Conservation (phyloP, 2,888 invertebrate genomes). For the Calameuta filiformis region DNA sequence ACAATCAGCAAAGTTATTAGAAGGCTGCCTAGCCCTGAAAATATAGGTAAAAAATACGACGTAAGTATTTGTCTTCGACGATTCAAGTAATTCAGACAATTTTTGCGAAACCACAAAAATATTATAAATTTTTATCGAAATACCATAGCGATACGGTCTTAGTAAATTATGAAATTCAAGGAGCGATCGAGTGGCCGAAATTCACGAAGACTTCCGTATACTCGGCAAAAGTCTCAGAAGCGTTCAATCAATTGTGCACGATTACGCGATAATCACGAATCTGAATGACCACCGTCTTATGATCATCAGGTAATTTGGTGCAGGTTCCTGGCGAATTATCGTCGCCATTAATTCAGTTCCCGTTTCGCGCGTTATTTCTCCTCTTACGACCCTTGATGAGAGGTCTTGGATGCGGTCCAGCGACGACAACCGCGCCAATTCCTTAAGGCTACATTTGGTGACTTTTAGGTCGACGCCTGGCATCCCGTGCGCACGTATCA, state of each 20-base stretch:
- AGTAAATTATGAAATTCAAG: neutral
- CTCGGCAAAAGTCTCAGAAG: neutral
- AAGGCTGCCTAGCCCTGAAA: constrained; percentile 59
- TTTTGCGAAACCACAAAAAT: no score
- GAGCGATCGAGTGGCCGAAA: neutral
- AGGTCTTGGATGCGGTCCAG: constrained; percentile 43
- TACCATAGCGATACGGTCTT: neutral
- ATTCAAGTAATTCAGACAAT: no score
- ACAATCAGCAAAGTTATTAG: constrained; percentile 53
- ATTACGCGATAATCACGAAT: constrained; percentile 34
- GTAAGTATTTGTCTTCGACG: neutral
- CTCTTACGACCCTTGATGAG: constrained; percentile 60
- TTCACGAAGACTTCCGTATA: neutral
- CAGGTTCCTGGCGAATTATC: constrained; percentile 24
- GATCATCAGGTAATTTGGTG: constrained; percentile 55
- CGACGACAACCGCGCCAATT: constrained; percentile 21
- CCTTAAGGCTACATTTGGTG: constrained; percentile 12
- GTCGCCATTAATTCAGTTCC: constrained; percentile 40
- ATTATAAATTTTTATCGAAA: neutral
- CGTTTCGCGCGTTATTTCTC: constrained; percentile 53
- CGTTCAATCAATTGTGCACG: neutral
- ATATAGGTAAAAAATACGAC: neutral
- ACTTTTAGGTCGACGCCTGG: neutral
- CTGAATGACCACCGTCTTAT: constrained; percentile 51
- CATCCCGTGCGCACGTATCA: neutral